phyloP scores from a whole-genome alignment of 2,113 vertebrate genomes.

The Danionella cerebrum region DNA sequence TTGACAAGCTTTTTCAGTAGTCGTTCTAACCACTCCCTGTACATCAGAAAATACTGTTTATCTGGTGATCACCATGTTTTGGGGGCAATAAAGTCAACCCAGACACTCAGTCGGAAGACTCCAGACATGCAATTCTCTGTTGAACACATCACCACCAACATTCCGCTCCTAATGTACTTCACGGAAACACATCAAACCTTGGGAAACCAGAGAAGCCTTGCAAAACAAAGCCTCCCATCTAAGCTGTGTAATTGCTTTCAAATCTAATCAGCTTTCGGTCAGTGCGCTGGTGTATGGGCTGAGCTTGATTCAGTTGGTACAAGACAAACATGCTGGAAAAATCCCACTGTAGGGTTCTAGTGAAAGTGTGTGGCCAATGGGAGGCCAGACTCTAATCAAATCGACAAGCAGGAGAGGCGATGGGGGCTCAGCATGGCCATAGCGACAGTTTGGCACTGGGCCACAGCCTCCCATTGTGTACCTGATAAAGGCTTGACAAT shows the following conservation, averaged over 20 bases:
- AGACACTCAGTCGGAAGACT: not conserved
- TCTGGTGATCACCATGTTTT: not conserved
- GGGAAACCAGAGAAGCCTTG: no score
- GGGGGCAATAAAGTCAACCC: not conserved
- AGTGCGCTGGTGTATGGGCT: not conserved
- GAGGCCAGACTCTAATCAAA: conserved; percentile 20
- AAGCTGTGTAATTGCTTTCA: conserved; percentile 13
- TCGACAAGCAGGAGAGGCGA: not conserved
- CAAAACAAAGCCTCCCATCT: not conserved
- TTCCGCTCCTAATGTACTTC: conserved; percentile 15
- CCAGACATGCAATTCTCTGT: not conserved
- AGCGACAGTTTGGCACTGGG: not conserved
- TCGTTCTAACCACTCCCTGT: conserved; percentile 9
- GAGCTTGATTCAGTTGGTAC: not conserved
- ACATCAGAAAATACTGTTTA: conserved; percentile 3
- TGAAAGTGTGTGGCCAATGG: not conserved
- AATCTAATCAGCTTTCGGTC: conserved; percentile 16
- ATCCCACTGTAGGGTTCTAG: not conserved
- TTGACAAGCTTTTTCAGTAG: not conserved
- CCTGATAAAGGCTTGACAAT: not conserved
- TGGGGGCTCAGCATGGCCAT: not conserved
- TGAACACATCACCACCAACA: conserved; percentile 28
- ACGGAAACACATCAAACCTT: conserved; percentile 10
- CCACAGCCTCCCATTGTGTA: not conserved
- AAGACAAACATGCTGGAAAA: not conserved